Base-by-base conservation (phyloP, 53 echinoderm and acorn worm genomes). In the Holothuria leucospilota region DNA sequence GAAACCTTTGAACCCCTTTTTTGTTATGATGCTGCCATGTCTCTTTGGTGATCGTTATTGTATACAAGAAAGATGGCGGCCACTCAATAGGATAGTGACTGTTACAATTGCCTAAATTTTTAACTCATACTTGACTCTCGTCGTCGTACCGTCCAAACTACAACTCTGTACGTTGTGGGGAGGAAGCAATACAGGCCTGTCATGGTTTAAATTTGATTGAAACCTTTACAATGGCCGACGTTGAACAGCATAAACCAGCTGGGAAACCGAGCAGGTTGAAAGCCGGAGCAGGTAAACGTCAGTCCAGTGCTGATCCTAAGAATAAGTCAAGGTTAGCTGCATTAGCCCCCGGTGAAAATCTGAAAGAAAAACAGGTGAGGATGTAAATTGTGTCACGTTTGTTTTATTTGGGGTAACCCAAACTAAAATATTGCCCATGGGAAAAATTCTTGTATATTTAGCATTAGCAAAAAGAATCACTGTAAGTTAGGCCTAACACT, bases 361-460 rank as follows among this genome's bases (percentile, higher is more conserved):
- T 98, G 39, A 98, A 98, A 81, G 99, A 98, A 93, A 92, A 93
- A 91, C 99, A 98, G 99, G 99, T 98, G 26, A 51, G 78, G 20
- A 52, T 59, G 75, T 34, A 29, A n/a, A 39, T 24, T n/a, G 26
- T 64, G 27, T 64, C 65, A 42, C 21, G 21, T 21, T 28, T 34
- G 38, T 39, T 9, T 18, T 4, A 78, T 5, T 23, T 24, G 8
- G 13, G 20, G 6, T 7, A 78, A 4, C 6, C 8, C 13, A 52
- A 49, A 10, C 46, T 15, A 4, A 49, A 40, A 20, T 4, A 23
- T 20, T 4, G 23, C 21, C 79, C n/a, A 20, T 15, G 21, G 26
- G 52, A 23, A 42, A 23, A n/a, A n/a, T n/a, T n/a, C n/a, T n/a
- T n/a, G n/a, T n/a, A n/a, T n/a, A n/a, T n/a, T n/a, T n/a, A n/a